Conservation (phyloP, 2,113 vertebrate genomes). For the Zonotrichia leucophrys region DNA sequence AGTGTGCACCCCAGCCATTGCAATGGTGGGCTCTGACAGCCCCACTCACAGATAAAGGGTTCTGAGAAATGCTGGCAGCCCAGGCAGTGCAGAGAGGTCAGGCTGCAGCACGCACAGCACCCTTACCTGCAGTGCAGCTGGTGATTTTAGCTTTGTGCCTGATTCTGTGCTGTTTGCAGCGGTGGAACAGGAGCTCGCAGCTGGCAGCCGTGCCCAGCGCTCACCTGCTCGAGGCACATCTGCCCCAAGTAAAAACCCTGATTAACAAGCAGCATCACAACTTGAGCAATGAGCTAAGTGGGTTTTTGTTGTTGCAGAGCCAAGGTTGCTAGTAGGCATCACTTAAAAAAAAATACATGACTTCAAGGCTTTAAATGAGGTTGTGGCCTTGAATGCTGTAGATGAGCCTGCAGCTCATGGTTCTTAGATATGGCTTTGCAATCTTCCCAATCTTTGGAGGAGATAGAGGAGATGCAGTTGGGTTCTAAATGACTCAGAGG, state of each 20-base stretch:
- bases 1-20: not conserved
- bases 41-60: not conserved
- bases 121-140: not conserved
- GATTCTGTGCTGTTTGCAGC: not conserved
- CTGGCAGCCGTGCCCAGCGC: accelerated
- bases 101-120: not conserved
- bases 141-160: not conserved
- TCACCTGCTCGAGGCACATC: not conserved
- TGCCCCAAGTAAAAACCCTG: not conserved
- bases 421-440: not conserved
- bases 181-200: not conserved
- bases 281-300: not conserved
- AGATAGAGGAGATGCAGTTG: not conserved
- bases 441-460: not conserved
- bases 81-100: not conserved
- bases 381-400: not conserved
- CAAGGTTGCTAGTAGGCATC: not conserved
- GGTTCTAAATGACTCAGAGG: not conserved
- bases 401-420: not conserved
- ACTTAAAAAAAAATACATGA: not conserved
- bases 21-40: not conserved
- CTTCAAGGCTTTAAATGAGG: not conserved
- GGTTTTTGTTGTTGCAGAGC: not conserved
- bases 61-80: not conserved
- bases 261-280: not conserved